phyloP scores from a whole-genome alignment of 2,888 invertebrate genomes.

The Gasteruption jaculator region DNA sequence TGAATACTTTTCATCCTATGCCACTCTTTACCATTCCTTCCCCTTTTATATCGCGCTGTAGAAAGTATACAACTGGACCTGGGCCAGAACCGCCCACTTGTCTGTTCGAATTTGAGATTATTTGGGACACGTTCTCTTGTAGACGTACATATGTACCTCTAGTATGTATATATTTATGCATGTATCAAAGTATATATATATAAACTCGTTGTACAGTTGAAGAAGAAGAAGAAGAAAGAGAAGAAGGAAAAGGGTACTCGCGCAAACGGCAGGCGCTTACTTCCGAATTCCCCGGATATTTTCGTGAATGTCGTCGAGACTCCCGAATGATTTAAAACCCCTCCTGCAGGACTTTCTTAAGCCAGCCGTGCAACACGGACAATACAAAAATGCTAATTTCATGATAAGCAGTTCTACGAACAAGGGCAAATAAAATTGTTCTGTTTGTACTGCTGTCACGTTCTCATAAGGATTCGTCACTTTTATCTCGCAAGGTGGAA shows the following conservation, averaged over 20 bases:
- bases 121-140: slow-evolving; percentile 39
- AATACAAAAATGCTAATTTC: too few species aligned
- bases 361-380: too few species aligned
- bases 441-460: too few species aligned
- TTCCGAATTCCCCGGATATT: slow-evolving; percentile 42
- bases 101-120: slow-evolving; percentile 42
- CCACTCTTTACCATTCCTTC: slow-evolving; percentile 30
- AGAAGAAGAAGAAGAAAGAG: slow-evolving; percentile 8
- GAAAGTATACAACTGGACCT: slow-evolving; percentile 42
- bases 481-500: too few species aligned
- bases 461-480: too few species aligned
- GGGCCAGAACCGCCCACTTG: slow-evolving; percentile 43
- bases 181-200: too few species aligned
- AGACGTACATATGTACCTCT: slow-evolving; percentile 38
- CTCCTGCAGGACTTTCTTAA: too few species aligned
- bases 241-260: slow-evolving; percentile 18
- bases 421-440: too few species aligned
- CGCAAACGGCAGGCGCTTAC: slow-evolving; percentile 25
- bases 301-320: slow-evolving; percentile 33
- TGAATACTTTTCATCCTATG: slow-evolving; percentile 38
- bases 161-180: too few species aligned
- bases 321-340: slow-evolving; percentile 38
- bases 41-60: slow-evolving; percentile 25
- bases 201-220: too few species aligned
- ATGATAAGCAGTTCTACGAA: too few species aligned